Percentiles rank a stretch among this genome's conserved stretches.
phyloP scores from a whole-genome alignment of 2,113 vertebrate species.

The Bubo blakistoni region DNA sequence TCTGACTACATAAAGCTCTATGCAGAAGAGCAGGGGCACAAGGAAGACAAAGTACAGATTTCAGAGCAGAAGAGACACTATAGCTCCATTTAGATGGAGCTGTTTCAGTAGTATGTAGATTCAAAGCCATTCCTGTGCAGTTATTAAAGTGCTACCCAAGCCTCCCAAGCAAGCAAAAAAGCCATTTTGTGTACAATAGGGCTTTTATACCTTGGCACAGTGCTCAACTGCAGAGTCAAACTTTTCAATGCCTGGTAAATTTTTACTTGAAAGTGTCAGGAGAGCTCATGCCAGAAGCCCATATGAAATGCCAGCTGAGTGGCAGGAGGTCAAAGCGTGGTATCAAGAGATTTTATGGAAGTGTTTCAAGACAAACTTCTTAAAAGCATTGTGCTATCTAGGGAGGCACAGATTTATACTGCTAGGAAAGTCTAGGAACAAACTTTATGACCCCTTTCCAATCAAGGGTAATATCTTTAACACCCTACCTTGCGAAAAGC shows the following conservation, averaged over 20 bases:
- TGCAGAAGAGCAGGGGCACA: not conserved
- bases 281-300: constrained; percentile 12
- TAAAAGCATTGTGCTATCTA: not conserved
- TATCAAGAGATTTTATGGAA: constrained; percentile 20
- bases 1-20: not conserved
- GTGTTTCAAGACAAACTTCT: not conserved
- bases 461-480: not conserved
- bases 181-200: not conserved
- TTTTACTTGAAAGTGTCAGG: constrained; percentile 32
- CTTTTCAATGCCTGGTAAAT: not conserved
- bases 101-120: not conserved
- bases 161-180: not conserved
- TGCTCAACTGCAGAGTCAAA: not conserved
- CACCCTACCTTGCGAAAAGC: not conserved
- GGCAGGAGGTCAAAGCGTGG: constrained; percentile 1
- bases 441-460: not conserved
- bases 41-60: not conserved
- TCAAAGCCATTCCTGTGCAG: not conserved
- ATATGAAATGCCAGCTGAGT: not conserved
- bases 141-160: not conserved
- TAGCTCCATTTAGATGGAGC: not conserved
- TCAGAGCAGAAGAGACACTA: not conserved
- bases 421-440: not conserved
- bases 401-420: not conserved
- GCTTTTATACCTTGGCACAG: constrained; percentile 29